phyloP scores from a whole-genome alignment of 2,113 vertebrate species.

The Hystrix cristata region DNA sequence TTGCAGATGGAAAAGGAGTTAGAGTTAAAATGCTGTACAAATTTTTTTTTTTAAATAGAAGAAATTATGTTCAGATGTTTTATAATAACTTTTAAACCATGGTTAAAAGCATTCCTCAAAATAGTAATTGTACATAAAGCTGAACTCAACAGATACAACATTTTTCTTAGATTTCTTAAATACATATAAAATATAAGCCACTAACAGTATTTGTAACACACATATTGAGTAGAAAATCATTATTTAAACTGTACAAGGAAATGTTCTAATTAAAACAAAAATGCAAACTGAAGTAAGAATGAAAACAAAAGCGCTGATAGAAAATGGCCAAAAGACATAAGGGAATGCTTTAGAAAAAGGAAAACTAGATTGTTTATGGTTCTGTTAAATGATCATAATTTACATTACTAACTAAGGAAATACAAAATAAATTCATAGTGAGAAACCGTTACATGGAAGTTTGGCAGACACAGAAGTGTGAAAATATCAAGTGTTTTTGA shows the following conservation, averaged over 20 bases:
- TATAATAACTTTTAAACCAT: background rate
- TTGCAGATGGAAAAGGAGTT: background rate
- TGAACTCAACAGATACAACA: background rate
- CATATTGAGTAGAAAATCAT: background rate
- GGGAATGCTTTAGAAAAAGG: background rate
- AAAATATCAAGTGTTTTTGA: background rate
- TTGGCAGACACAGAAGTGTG: background rate
- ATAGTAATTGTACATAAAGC: background rate
- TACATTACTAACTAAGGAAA: background rate
- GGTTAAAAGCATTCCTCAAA: background rate
- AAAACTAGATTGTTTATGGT: background rate
- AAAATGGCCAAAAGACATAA: background rate
- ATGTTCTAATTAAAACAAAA: background rate
- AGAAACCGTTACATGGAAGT: background rate
- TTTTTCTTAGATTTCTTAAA: background rate
- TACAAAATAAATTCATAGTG: background rate
- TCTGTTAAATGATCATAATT: conserved; percentile 9
- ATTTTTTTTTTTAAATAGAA: background rate
- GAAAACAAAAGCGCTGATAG: background rate
- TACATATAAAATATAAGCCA: background rate
- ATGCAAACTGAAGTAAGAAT: background rate
- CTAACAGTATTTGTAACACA: background rate
- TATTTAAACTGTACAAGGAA: background rate
- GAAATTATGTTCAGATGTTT: background rate
- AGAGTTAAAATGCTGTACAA: background rate